Evolutionary conservation across 2,888 invertebrate genomes (phyloP).

Genomic region (Lepidocyrtinus sp.): DNA sequence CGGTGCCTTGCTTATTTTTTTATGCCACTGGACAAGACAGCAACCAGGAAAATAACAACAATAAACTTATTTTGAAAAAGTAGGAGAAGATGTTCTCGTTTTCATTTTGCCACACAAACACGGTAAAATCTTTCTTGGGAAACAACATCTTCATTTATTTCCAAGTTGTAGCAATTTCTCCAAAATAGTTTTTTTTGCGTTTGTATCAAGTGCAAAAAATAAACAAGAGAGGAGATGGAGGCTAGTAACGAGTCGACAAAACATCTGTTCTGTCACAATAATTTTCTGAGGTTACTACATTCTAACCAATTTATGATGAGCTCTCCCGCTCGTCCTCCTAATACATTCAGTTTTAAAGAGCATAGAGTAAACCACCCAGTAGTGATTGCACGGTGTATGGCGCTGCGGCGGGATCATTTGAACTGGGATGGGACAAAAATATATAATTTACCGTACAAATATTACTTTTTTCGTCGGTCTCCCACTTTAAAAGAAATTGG

Average conservation of each 20-base stretch:
- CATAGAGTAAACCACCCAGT: neutral
- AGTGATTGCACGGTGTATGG: neutral
- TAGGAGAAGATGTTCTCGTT: neutral
- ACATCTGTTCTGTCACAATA: conserved; percentile 68
- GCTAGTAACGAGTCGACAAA: conserved; percentile 47
- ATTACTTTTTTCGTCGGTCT: neutral
- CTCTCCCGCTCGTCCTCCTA: conserved; percentile 60
- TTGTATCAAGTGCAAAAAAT: conserved; percentile 15
- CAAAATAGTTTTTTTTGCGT: neutral
- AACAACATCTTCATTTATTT: conserved; percentile 2
- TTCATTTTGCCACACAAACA: neutral
- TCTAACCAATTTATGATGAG: conserved; percentile 66
- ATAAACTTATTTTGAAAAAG: neutral
- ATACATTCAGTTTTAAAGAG: conserved; percentile 27
- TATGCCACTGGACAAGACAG: conserved; percentile 20
- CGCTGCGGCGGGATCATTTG: conserved; percentile 10
- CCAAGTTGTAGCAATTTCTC: conserved; percentile 15
- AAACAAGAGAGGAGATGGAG: conserved; percentile 33
- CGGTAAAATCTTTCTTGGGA: neutral
- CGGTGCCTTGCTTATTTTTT: neutral
- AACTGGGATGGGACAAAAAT: neutral
- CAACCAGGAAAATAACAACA: conserved; percentile 23
- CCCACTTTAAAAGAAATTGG: conserved; percentile 14
- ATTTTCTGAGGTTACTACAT: conserved; percentile 64
- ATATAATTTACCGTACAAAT: conserved; percentile 5